Percentiles rank a stretch among this genome's conserved stretches.
phyloP scores from a whole-genome alignment of 64 coral and sea anemone species.

The Orbicella faveolata region DNA sequence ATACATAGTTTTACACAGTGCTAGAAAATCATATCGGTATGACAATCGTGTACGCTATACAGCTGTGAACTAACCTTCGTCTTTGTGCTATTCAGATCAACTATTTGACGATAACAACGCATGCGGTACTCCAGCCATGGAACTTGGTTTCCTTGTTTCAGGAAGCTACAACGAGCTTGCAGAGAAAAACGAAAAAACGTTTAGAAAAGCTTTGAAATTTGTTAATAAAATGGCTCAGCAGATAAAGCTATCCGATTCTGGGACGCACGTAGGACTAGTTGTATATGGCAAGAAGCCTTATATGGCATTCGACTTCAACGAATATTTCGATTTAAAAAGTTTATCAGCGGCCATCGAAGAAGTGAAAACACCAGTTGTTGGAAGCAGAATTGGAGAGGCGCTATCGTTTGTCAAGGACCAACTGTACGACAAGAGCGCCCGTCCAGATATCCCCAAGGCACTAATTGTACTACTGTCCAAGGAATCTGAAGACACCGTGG shows the following conservation, averaged over 20 bases:
- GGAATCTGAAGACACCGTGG: neutral
- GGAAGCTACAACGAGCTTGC: neutral
- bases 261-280: slow-evolving; percentile 42
- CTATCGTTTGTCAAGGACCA: slow-evolving; percentile 44
- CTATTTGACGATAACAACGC: slow-evolving; percentile 32
- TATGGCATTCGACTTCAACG: slow-evolving; percentile 63
- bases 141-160: slow-evolving; percentile 43
- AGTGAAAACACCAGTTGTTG: neutral
- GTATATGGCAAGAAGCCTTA: slow-evolving; percentile 58
- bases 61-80: too few relatives aligned
- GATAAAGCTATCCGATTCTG: slow-evolving; percentile 28
- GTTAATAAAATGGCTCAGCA: slow-evolving; percentile 18
- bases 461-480: slow-evolving; percentile 39
- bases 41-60: neutral
- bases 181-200: neutral
- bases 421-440: slow-evolving; percentile 48
- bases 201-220: slow-evolving; percentile 32
- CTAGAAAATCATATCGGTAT: neutral
- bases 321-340: slow-evolving; percentile 2
- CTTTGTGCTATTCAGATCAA: neutral
- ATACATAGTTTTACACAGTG: neutral
- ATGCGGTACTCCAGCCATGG: neutral
- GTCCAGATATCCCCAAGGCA: slow-evolving; percentile 30
- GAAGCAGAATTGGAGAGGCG: slow-evolving; percentile 18
- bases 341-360: slow-evolving; percentile 23